Evolutionary conservation across 2,797 vertebrate genomes (phyloP).

Genomic region (Eupleurogrammus muticus): DNA sequence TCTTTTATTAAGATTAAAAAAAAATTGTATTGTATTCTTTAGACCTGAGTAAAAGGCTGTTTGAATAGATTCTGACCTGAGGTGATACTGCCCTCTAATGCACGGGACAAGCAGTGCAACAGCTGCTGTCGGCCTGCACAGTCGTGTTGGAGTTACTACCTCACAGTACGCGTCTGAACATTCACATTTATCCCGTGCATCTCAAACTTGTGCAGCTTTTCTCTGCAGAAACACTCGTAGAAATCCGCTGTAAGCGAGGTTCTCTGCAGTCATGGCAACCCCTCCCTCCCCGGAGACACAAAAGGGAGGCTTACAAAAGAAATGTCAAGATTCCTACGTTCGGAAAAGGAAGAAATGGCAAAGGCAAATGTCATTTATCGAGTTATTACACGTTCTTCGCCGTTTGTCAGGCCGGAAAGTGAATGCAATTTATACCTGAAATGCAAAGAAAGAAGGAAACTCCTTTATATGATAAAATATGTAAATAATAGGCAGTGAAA

Average conservation of each 20-base stretch:
- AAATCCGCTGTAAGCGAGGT: slow-evolving; percentile 1
- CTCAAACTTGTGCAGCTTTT: neutral
- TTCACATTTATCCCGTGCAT: neutral
- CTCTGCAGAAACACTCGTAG: neutral
- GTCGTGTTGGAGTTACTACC: slow-evolving; percentile 3
- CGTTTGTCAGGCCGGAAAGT: slow-evolving; percentile 3
- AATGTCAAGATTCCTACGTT: slow-evolving; percentile 44
- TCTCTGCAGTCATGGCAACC: slow-evolving; percentile 50
- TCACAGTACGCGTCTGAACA: neutral
- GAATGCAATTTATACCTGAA: neutral
- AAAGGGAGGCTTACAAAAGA: slow-evolving; percentile 33
- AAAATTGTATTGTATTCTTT: neutral
- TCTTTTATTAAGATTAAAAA: neutral
- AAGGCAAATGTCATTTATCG: slow-evolving; percentile 30
- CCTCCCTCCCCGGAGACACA: neutral
- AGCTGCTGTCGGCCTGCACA: too few relatives aligned
- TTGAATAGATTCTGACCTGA: slow-evolving; percentile 19
- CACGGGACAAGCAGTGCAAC: slow-evolving; percentile 44
- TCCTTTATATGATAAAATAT: neutral
- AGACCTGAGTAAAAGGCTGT: neutral
- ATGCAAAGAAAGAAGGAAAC: neutral
- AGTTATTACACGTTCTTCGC: neutral
- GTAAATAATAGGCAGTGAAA: neutral
- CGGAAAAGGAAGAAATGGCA: slow-evolving; percentile 38
- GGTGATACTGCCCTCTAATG: slow-evolving; percentile 75